Conservation (phyloP, 2,888 invertebrate genomes). For the Drosophila tanythrix region DNA sequence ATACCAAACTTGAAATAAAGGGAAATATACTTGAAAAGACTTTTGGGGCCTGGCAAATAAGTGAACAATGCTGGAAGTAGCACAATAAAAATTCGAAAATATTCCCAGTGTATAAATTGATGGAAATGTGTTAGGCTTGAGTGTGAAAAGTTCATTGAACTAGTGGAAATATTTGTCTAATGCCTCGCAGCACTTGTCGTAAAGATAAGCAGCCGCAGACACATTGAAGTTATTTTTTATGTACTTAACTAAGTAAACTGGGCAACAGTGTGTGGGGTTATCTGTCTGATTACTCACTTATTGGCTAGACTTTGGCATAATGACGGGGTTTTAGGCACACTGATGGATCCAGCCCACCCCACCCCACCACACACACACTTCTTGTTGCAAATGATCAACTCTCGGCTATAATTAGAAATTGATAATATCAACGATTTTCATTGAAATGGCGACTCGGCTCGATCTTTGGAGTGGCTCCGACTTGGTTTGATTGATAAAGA, state of each 20-base stretch:
- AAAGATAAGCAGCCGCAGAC: constrained; percentile 44
- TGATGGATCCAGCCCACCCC: not conserved
- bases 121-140: constrained; percentile 9
- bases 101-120: not conserved
- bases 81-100: not conserved
- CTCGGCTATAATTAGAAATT: constrained; percentile 4
- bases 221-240: constrained; percentile 24
- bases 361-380: not conserved
- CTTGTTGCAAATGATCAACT: not conserved
- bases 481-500: constrained; percentile 54
- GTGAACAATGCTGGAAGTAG: not conserved
- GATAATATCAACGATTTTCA: constrained; percentile 43
- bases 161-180: constrained; percentile 40
- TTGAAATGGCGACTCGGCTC: constrained; percentile 41
- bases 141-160: constrained; percentile 47
- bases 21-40: not conserved
- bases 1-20: not conserved
- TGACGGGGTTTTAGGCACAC: not conserved
- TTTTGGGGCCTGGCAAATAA: not conserved
- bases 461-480: constrained; percentile 35
- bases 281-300: constrained; percentile 22
- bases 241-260: constrained; percentile 13
- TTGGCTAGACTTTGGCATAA: not conserved
- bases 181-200: constrained; percentile 43
- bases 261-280: constrained; percentile 13